Percentiles rank a stretch among this genome's conserved stretches.
These are phyloP conservation scores for Archips crataeganus DNA, from an alignment of 2,888 invertebrate species.

Conservation along the genomic window DNA sequence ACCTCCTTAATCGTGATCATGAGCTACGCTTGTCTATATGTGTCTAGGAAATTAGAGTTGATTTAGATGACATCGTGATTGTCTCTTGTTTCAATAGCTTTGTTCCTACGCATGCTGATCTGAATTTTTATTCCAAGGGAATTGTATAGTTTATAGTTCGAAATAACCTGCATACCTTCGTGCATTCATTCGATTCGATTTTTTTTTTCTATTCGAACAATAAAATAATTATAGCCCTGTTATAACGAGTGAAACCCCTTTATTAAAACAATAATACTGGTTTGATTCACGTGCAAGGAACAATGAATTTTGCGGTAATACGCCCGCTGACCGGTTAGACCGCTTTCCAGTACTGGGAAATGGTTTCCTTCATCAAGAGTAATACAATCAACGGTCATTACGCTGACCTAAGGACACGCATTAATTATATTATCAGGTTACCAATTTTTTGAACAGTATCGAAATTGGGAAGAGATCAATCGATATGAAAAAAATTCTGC, in stretches of 20 bases:
- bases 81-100: not conserved
- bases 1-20: conserved; percentile 12
- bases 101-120: not conserved
- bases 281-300: conserved; percentile 24
- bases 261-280: conserved; percentile 29
- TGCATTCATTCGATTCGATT: no score
- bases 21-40: not conserved
- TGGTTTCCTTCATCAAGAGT: conserved; percentile 39
- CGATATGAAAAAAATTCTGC: no score
- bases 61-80: not conserved
- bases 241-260: conserved; percentile 23
- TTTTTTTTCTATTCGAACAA: not conserved
- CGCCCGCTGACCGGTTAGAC: conserved; percentile 52
- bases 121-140: no score
- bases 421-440: not conserved
- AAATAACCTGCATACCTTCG: no score
- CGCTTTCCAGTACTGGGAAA: conserved; percentile 54
- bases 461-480: no score
- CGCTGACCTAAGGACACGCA: conserved; percentile 28
- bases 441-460: no score
- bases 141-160: no score
- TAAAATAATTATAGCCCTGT: not conserved
- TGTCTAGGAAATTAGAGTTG: conserved; percentile 1
- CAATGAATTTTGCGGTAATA: conserved; percentile 42
- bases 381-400: conserved; percentile 38